Evolutionary conservation across 2,888 invertebrate species (phyloP), one percentile per base, ranked within the genome.

Genomic region (Carpatolechia fugitivella): DNA sequence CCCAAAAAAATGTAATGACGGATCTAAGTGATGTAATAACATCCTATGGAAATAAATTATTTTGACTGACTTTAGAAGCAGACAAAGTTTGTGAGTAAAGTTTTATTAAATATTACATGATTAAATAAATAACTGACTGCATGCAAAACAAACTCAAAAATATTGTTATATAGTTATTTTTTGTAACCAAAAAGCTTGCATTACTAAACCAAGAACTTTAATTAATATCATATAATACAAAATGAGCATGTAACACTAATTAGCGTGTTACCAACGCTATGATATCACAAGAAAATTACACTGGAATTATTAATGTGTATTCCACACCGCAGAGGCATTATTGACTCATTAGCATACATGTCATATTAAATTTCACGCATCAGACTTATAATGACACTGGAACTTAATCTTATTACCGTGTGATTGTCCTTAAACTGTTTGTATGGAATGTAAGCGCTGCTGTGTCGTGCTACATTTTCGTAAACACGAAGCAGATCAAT

Each of bases 401-500:
- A 70, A 64, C 60, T 66, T 66, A 68, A 70, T 70, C 62, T 61
- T 63, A 63, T 69, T 68, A 69, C 63, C 44, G 50, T 46, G 57
- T 59, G 61, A 55, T 59, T 56, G 57, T 54, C 44, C 50, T 56
- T 48, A 24, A 18, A 55, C 13, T 20, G 16, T 20, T n/a, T 24
- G 30, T 29, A 49, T n/a, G n/a, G n/a, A 31, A 49, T 48, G 16
- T 49, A 16, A 49, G 16, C 0, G 49, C 36, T 1, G 8, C 16
- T 18, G 36, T 7, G 48, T 33, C 10, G 31, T 36, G 20, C 1
- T 36, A 36, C 7, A 36, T 1, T 20, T 36, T 7, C 41, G 54
- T 58, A 59, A 56, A 61, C 64, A 6, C 20, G 16, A 60, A 62
- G 52, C 50, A 62, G 59, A 68, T 70, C 68, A 72, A 73, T 71